A percentile compares a stretch with the other conserved stretches of the same genome.
phyloP scores from a whole-genome alignment of 2,797 vertebrate species.

The Prionace glauca region DNA sequence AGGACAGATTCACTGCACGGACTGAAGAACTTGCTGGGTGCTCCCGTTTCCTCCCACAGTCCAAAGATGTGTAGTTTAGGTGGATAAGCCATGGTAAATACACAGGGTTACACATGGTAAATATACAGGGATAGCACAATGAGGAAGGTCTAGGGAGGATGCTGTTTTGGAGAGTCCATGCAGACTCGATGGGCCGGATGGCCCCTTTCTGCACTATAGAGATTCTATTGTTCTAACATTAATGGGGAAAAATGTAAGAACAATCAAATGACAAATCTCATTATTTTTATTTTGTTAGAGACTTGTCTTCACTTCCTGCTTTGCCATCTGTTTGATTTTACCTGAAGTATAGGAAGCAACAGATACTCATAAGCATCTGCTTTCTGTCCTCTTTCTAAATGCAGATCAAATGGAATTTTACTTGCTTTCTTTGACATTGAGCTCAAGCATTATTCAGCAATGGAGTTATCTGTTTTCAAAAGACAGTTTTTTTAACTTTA shows the following conservation, averaged over 20 bases:
- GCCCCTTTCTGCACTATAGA: too few relatives aligned
- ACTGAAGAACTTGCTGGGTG: too few relatives aligned
- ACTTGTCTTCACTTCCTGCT: not conserved
- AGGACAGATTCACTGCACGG: not conserved
- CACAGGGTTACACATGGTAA: too few relatives aligned
- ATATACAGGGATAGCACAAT: too few relatives aligned
- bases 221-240: not conserved
- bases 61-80: too few relatives aligned
- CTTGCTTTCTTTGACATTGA: not conserved
- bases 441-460: not conserved
- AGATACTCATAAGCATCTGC: not conserved
- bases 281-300: not conserved
- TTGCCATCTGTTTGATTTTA: not conserved
- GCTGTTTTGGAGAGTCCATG: too few relatives aligned
- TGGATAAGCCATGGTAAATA: too few relatives aligned
- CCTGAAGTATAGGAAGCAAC: not conserved
- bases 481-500: not conserved
- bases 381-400: not conserved
- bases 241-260: not conserved
- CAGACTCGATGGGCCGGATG: too few relatives aligned
- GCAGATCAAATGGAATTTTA: not conserved
- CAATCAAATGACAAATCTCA: not conserved
- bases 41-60: too few relatives aligned
- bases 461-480: not conserved
- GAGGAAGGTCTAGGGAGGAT: too few relatives aligned